Base-by-base conservation (phyloP, 92 coral and sea anemone genomes). In the Phenganax marumi region DNA sequence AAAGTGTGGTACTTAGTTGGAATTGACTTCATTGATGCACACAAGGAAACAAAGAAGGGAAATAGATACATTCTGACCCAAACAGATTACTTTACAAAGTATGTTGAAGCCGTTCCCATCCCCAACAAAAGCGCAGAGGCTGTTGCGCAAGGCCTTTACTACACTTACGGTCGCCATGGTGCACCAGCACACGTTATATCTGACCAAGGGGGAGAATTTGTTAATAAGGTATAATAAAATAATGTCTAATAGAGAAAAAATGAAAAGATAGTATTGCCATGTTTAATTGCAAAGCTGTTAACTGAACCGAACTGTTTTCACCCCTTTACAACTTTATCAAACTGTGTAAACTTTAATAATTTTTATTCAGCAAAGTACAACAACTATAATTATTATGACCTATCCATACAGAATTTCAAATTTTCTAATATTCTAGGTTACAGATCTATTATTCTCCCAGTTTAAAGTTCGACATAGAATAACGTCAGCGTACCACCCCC, bases 121-220 rank as follows among this genome's bases (percentile, higher is more conserved):
- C 88, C 86, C 54, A 86, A 79, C 52, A 91, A 90, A 70, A 82
- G 86, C 54, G 93, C 90, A 23, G 14, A 50, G 22, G 72, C 87
- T 76, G 91, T 90, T 6, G 86, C 93, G 24, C 75, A 85, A 62
- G 93, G 71, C 33, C 85, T 89, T 16, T 86, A 75, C 86, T 64
- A 83, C 25, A 68, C 79, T 12, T 88, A 81, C 52, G 85, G 90
- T 77, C 78, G 89, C 60, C 93, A 91, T 80, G 94, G 94, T 39
- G 90, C 91, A 22, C 91, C 91, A 9, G 90, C 68, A 8, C 90
- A 91, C 70, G 86, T 88, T 11, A 89, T 91, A 8, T 86, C 90
- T n/a, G 91, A 91, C 77, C 87, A 91, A 68, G 93, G 93, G n/a
- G 78, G 91, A 78, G 89, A 85, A 39, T 91, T 91, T 75, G 90